phyloP scores from a whole-genome alignment of 2,113 vertebrate genomes.

The Ailurus styani region DNA sequence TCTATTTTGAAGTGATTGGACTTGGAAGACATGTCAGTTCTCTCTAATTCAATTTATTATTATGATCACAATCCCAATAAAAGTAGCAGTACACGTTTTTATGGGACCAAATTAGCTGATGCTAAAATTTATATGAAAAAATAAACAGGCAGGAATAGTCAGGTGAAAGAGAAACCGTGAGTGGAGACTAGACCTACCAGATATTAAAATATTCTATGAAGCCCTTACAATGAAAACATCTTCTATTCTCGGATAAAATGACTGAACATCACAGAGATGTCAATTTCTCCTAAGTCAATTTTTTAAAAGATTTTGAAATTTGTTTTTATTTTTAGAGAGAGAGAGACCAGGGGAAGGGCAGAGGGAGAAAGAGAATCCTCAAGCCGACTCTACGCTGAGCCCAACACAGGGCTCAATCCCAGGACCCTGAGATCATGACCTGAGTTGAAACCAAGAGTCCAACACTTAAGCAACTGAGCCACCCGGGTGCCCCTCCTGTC shows the following conservation, averaged over 20 bases:
- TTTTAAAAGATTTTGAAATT: background rate
- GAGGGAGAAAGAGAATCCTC: background rate
- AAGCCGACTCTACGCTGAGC: background rate
- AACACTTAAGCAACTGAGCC: background rate
- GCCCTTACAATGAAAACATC: background rate
- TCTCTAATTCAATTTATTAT: background rate
- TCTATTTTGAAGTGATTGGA: background rate
- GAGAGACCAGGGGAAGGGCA: background rate
- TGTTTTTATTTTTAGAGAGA: background rate
- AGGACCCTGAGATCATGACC: background rate
- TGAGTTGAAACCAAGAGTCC: background rate
- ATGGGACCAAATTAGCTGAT: background rate
- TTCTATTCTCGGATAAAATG: background rate
- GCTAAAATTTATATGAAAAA: background rate
- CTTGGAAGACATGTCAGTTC: background rate
- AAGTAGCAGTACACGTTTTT: background rate
- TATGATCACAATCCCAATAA: background rate
- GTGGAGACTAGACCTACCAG: background rate
- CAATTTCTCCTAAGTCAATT: background rate
- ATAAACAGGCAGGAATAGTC: background rate
- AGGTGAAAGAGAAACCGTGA: background rate
- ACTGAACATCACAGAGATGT: background rate
- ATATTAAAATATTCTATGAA: background rate
- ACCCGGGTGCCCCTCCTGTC: background rate
- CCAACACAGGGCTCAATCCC: rapidly evolving